Base-by-base conservation (phyloP, 2,888 invertebrate genomes). In the Diachrysia chrysitis region DNA sequence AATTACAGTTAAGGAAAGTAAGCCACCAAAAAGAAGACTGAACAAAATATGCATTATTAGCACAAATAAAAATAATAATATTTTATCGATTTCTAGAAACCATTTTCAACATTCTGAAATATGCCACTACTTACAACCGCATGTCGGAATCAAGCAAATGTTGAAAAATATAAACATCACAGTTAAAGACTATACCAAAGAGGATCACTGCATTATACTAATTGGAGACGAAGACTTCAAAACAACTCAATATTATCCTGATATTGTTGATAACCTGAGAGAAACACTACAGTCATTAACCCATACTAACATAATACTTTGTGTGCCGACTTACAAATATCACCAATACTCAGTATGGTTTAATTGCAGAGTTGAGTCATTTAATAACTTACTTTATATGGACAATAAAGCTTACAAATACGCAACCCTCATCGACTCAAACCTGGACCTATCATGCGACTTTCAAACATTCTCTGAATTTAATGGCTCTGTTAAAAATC, bases 91-190 rank as follows among this genome's bases (percentile, higher is more conserved):
- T 16, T 12, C 37, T 12, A 16, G 12, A 14, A 5, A 9, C 16
- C 12, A 37, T 12, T 16, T 37, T 37, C 37, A 12, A 37, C 12
- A 37, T 37, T 37, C 37, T 16, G 37, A 37, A 37, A 37, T 37
- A 37, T 62, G 63, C 35, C 17, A 59, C 51, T 54, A 58, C 25
- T 29, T 16, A 17, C 29, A 14, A 23, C 16, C 21, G 51, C 57
- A 56, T 55, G 51, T 55, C 25, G 54, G 19, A 6, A 42, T 58
- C 32, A n/a, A 60, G 48, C 61, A 76, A 7, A 14, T n/a, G 29
- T 5, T 32, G 14, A 29, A 35, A 16, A n/a, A 32, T 17, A 16
- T 56, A 17, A 9, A 56, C 9, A 14, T 0, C 7, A 32, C 32
- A 32, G 14, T 56, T 1, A 14, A 56, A 17, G n/a, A 32, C 5